phyloP scores from a whole-genome alignment of 2,888 invertebrate species.

The Siphonodentalium dalli region DNA sequence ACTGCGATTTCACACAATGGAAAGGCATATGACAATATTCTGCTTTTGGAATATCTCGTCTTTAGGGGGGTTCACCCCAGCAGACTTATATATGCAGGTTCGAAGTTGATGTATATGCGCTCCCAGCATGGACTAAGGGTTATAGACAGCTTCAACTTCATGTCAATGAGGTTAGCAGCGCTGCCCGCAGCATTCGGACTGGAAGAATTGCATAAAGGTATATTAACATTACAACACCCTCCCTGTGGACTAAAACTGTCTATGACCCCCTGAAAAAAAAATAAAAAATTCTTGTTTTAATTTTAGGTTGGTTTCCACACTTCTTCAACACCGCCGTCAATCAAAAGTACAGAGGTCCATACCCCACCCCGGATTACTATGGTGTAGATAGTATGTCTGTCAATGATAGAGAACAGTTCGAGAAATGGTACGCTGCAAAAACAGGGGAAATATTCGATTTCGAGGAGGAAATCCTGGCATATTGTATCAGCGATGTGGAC shows the following conservation, averaged over 20 bases:
- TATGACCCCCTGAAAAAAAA: too few relatives aligned
- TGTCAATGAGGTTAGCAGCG: conserved; percentile 25
- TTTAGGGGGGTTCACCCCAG: conserved; percentile 10
- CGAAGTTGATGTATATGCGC: conserved; percentile 26
- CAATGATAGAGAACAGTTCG: conserved; percentile 14
- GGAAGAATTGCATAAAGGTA: conserved; percentile 23
- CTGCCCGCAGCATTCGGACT: conserved; percentile 28
- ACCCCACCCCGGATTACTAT: conserved; percentile 23
- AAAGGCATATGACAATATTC: conserved; percentile 16
- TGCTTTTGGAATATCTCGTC: conserved; percentile 21
- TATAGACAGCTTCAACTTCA: conserved; percentile 30
- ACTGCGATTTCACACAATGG: conserved; percentile 13
- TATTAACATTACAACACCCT: too few relatives aligned
- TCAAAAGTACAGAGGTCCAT: conserved; percentile 27
- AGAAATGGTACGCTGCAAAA: conserved; percentile 18
- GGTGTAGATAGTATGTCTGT: conserved; percentile 19
- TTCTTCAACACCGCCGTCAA: conserved; percentile 23
- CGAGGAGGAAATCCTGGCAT: conserved; percentile 21
- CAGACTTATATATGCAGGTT: conserved; percentile 19
- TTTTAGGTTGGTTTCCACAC: conserved; percentile 36
- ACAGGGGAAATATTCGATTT: conserved; percentile 17
- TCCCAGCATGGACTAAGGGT: conserved; percentile 21
- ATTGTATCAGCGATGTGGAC: conserved; percentile 26
- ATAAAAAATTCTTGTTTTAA: too few relatives aligned
- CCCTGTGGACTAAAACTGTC: too few relatives aligned